Base-by-base conservation (phyloP, 1,140 invertebrate species). In the Drosophila watanabei region DNA sequence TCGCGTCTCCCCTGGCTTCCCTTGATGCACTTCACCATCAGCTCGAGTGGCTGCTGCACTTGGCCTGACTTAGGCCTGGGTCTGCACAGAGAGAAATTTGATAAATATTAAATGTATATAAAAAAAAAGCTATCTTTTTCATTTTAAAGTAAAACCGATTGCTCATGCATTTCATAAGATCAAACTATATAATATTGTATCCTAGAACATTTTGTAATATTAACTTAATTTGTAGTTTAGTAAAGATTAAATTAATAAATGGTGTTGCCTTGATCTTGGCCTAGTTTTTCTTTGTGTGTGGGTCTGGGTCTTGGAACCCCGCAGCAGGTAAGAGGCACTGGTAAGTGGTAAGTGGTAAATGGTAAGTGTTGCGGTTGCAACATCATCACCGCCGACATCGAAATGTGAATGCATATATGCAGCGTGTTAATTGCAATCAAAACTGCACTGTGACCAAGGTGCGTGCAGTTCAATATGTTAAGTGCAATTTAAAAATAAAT, bases 311-410 rank as follows among this genome's bases (percentile, higher is more conserved):
- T 76, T 58, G 72, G 76, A 73, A 85, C 81, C 70, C 48, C 68
- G 76, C 60, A 54, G 56, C 52, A 45, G 37, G 48, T 51, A 72
- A 65, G 60, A 51, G 75, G 54, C 24, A 5, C 54, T 32, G 68
- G 46, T 41, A 66, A 66, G 59, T 59, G 56, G 58, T 39, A 75
- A 75, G 72, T 77, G 75, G 75, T 70, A 78, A 78, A 37, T 75
- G 39, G 49, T 56, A 78, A 78, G 75, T 79, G 75, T 56, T 66
- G 75, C 65, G 75, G 80, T 76, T 86, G 83, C 83, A 88, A 86
- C 83, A 78, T 83, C 75, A 69, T 54, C 73, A 56, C 48, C 62
- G 43, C 61, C 43, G 37, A 20, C 70, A 45, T 37, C 54, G 32
- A 75, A 79, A 79, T 79, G 75, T 79, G 65, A 79, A 79, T 78